Base-by-base conservation (phyloP, 2,797 vertebrate species). In the Peromyscus eremicus region DNA sequence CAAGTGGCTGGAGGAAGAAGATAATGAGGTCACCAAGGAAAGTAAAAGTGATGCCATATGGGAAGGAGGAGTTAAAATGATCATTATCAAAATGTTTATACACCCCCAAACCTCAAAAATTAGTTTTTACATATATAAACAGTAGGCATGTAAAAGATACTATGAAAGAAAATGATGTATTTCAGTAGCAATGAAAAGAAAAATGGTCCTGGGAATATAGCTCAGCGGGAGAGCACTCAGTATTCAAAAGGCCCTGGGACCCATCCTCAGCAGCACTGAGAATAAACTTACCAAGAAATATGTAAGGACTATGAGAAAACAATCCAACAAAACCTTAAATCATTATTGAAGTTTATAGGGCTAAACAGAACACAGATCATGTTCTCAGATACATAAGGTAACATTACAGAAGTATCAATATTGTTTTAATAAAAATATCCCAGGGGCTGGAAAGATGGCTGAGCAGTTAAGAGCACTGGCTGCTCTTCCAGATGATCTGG, bases 381-480 rank as follows among this genome's bases (percentile, higher is more conserved):
- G 86, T 76, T 76, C 7, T 90, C 68, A 84, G 52, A n/a, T 57
- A 12, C 14, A 46, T 21, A 55, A n/a, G 85, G 49, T 37, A 86
- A 60, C 57, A 86, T 73, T 71, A 70, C 27, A 86, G 89, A 97
- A 46, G 34, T 16, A 94, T 83, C 62, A 70, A 27, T 37, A 17
- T 8, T 8, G 32, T 57, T 90, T 95, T 96, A 94, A 89, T 87
- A 90, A 86, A 90, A 89, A 79, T 60, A 80, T 14, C 16, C 66
- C 64, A 70, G 43, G 64, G 32, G 32, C 23, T 70, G 12, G 83
- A 86, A 70, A 86, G 83, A 86, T 70, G 64, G 23, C 32, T 27
- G 64, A 85, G 32, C 11, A 70, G 64, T 49, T 68, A 68, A 25
- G 64, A 68, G 19, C 43, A 25, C 19, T 25, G 83, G 6, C 19